These are phyloP conservation scores for Sitodiplosis mosellana DNA, from an alignment of 1,140 invertebrate species.

Conservation along the genomic window DNA sequence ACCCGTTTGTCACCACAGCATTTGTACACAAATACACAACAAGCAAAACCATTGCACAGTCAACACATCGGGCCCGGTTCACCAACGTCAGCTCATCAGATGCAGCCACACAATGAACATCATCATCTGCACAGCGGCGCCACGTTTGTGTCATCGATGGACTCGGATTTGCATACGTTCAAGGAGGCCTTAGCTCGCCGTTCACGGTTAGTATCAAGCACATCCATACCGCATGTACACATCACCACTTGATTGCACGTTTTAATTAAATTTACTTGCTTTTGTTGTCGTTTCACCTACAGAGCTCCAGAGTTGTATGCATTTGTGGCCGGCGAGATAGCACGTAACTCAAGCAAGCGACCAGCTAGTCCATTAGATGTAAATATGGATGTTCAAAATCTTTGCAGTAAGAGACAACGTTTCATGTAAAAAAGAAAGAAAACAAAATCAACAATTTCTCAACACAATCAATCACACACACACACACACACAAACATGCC, in stretches of 20 bases:
- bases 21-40: slow-evolving; percentile 4
- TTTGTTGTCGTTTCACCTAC: slow-evolving; percentile 14
- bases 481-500: no score
- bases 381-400: slow-evolving; percentile 32
- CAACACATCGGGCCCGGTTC: not conserved
- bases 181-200: slow-evolving; percentile 51
- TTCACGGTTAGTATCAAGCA: slow-evolving; percentile 24
- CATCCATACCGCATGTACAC: not conserved
- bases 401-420: slow-evolving; percentile 29
- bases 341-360: slow-evolving; percentile 48
- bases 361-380: slow-evolving; percentile 36
- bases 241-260: no score
- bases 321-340: slow-evolving; percentile 59
- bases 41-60: slow-evolving; percentile 22
- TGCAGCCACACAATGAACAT: not conserved
- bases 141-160: slow-evolving; percentile 1
- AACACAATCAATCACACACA: no score
- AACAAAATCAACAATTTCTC: no score
- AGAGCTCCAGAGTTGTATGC: slow-evolving; percentile 44
- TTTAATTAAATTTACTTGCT: slow-evolving; percentile 11
- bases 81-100: slow-evolving; percentile 8
- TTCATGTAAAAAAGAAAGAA: slow-evolving; percentile 26
- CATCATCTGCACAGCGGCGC: slow-evolving; percentile 1
- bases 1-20: not conserved
- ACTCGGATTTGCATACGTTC: slow-evolving; percentile 27